Evolutionary conservation across 2,888 invertebrate species (phyloP).

Genomic region (Abrostola tripartita): DNA sequence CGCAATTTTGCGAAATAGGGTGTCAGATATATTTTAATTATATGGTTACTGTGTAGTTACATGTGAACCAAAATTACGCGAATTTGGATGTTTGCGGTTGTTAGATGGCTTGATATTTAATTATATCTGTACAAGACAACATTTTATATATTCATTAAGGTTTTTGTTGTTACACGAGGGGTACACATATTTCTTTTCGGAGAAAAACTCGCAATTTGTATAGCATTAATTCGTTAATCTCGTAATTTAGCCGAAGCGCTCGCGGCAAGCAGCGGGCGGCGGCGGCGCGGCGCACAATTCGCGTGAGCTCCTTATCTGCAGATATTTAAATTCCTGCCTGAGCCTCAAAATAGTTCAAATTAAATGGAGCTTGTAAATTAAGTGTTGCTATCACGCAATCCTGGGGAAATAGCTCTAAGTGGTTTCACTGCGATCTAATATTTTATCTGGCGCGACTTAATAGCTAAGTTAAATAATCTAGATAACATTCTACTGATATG

Average conservation of each 20-base stretch:
- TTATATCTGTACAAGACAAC: background rate
- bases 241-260: conserved; percentile 75
- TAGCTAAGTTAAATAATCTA: conserved; percentile 51
- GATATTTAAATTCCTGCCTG: conserved; percentile 81
- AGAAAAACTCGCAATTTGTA: conserved; percentile 63
- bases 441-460: conserved; percentile 71
- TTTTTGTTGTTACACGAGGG: conserved; percentile 10
- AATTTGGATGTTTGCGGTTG: conserved; percentile 7
- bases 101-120: conserved; percentile 9
- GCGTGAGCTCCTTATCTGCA: conserved; percentile 86
- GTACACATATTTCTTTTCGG: conserved; percentile 31
- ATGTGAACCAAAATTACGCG: conserved; percentile 18
- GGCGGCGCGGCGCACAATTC: conserved; percentile 65
- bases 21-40: conserved; percentile 47
- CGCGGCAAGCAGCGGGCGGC: conserved; percentile 51
- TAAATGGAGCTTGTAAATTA: conserved; percentile 86
- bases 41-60: conserved; percentile 31
- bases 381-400: conserved; percentile 88
- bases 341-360: conserved; percentile 84
- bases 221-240: conserved; percentile 76
- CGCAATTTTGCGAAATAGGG: conserved; percentile 43
- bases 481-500: conserved; percentile 44
- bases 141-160: conserved; percentile 25
- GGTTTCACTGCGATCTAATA: conserved; percentile 79
- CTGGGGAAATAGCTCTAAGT: conserved; percentile 84